These are phyloP conservation scores for Metaphire vulgaris DNA, from an alignment of 1,140 invertebrate genomes.

Conservation along the genomic window DNA sequence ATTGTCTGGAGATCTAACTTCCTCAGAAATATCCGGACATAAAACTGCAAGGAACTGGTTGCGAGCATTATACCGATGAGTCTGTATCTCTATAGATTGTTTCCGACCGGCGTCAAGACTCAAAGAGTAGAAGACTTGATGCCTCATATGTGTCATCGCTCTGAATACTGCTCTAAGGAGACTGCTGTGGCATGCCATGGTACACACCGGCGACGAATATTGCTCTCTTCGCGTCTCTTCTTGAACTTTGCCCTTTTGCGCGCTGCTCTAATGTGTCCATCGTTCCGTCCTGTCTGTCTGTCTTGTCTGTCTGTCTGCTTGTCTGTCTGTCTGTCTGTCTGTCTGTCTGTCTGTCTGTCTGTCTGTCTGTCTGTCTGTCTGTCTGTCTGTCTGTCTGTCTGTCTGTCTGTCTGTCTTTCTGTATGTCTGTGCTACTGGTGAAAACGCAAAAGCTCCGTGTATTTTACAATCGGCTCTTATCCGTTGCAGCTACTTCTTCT, in stretches of 20 bases:
- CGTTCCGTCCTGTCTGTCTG: background rate
- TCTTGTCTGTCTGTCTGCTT: background rate
- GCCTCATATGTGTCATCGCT: no score
- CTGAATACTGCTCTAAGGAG: no score
- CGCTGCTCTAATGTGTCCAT: background rate
- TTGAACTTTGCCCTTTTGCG: background rate
- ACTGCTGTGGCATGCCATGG: no score
- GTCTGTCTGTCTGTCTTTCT: background rate
- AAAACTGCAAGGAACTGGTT: no score
- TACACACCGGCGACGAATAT: no score
- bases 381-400: slow-evolving; percentile 1
- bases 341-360: background rate
- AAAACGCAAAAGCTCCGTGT: background rate
- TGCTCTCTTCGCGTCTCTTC: background rate
- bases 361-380: background rate
- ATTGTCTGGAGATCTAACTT: no score
- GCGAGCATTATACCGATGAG: no score
- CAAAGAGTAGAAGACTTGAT: no score
- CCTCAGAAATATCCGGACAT: no score
- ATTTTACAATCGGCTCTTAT: background rate
- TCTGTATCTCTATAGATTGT: no score
- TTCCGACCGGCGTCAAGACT: no score
- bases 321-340: background rate
- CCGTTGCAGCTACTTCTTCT: background rate
- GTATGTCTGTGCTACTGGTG: background rate